Percentiles rank a stretch among this genome's conserved stretches.
phyloP scores from a whole-genome alignment of 2,113 vertebrate species.

The Hystrix cristata region DNA sequence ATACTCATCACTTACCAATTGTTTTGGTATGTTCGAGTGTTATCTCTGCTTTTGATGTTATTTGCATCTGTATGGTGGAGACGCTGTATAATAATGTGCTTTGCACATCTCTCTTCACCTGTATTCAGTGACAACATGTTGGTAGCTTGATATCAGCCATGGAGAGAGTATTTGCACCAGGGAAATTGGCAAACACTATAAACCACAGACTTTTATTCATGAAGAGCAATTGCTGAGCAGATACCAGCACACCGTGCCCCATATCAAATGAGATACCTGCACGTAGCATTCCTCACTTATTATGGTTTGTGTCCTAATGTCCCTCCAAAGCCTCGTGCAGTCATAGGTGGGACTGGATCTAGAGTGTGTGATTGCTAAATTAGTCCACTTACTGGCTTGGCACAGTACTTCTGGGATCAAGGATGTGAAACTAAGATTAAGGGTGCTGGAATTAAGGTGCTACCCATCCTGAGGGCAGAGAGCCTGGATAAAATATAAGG shows the following conservation, averaged over 20 bases:
- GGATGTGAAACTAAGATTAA: no score
- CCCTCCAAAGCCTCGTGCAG: no score
- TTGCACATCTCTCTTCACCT: not conserved
- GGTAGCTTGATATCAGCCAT: not conserved
- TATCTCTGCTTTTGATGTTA: not conserved
- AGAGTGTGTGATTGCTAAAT: no score
- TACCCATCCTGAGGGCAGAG: no score
- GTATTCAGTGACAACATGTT: not conserved
- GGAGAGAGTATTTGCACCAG: not conserved
- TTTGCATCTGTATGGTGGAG: not conserved
- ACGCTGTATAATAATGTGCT: fast-evolving
- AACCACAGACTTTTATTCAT: not conserved
- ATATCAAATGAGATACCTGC: no score
- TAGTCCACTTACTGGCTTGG: no score
- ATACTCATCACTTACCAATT: not conserved
- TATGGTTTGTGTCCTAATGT: no score
- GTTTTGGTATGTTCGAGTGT: not conserved
- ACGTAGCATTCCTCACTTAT: not conserved
- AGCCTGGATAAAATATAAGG: no score
- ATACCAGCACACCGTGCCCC: not conserved
- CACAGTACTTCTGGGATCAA: no score
- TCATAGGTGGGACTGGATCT: no score
- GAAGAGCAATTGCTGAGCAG: not conserved
- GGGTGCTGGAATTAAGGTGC: no score
- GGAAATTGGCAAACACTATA: not conserved